Conservation (phyloP, 1,140 invertebrate species). For the Proctacanthus coquilletti region DNA sequence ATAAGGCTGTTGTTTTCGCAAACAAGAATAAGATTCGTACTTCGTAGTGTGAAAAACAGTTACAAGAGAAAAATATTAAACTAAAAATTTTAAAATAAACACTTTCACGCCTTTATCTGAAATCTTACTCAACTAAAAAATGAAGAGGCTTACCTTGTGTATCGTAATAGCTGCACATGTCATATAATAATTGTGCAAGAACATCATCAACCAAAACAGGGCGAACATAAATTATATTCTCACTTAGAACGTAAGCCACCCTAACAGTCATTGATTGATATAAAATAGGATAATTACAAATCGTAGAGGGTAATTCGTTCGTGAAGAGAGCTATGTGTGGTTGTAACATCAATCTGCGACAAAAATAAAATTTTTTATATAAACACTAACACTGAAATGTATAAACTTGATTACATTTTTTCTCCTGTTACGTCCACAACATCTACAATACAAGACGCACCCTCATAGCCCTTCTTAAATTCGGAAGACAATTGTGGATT, state of each 20-base stretch:
- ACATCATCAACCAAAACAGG: constrained; percentile 27
- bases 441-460: constrained; percentile 21
- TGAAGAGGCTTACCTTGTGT: constrained; percentile 23
- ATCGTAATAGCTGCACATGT: constrained; percentile 42
- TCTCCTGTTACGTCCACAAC: constrained; percentile 24
- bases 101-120: too few relatives aligned
- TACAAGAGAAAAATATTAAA: too few relatives aligned
- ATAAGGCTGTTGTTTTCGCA: too few relatives aligned
- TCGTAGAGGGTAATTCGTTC: neutral
- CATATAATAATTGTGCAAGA: constrained; percentile 30
- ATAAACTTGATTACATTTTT: too few relatives aligned
- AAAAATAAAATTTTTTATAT: too few relatives aligned
- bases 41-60: too few relatives aligned
- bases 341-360: neutral
- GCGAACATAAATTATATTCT: constrained; percentile 44
- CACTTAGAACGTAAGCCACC: constrained; percentile 14
- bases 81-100: too few relatives aligned
- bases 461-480: constrained; percentile 23
- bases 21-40: too few relatives aligned
- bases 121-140: too few relatives aligned
- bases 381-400: too few relatives aligned
- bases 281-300: constrained; percentile 1
- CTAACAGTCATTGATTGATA: neutral
- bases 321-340: neutral
- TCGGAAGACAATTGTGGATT: constrained; percentile 18